Conservation (phyloP, 2,797 vertebrate species). For the Chloroceryle inda region DNA sequence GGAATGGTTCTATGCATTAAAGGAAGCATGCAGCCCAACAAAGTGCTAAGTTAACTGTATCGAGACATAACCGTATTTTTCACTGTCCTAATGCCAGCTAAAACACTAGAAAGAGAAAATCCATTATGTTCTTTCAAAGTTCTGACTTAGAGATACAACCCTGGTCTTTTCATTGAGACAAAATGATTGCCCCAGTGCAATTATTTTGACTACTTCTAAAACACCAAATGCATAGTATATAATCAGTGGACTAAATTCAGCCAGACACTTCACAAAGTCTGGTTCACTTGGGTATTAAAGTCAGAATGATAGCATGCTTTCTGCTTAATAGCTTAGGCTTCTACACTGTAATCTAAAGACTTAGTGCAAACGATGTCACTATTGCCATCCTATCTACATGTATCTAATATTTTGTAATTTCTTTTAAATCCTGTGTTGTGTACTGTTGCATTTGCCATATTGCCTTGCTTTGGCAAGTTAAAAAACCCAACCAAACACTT, state of each 20-base stretch:
- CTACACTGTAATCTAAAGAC: not conserved
- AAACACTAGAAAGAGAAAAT: not conserved
- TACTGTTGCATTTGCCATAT: not conserved
- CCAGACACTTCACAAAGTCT: not conserved
- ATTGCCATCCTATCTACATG: not conserved
- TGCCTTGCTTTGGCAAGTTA: not conserved
- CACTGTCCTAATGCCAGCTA: not conserved
- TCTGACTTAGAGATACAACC: not conserved
- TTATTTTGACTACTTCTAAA: not conserved
- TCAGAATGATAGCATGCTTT: not conserved
- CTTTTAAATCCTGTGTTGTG: not conserved
- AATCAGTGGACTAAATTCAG: not conserved
- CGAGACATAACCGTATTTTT: not conserved
- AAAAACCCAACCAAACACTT: not conserved
- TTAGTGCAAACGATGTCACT: not conserved
- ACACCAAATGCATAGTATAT: not conserved
- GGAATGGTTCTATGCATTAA: not conserved
- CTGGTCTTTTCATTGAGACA: not conserved
- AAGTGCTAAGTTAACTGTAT: not conserved
- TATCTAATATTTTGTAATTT: not conserved
- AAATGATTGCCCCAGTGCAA: not conserved
- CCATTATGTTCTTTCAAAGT: not conserved
- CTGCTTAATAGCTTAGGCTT: not conserved
- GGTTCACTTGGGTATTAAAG: not conserved
- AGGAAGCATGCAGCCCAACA: not conserved